Evolutionary conservation across 2,797 vertebrate genomes (phyloP), one percentile per base, ranked within the genome.

Genomic region (Aphelocoma californica): DNA sequence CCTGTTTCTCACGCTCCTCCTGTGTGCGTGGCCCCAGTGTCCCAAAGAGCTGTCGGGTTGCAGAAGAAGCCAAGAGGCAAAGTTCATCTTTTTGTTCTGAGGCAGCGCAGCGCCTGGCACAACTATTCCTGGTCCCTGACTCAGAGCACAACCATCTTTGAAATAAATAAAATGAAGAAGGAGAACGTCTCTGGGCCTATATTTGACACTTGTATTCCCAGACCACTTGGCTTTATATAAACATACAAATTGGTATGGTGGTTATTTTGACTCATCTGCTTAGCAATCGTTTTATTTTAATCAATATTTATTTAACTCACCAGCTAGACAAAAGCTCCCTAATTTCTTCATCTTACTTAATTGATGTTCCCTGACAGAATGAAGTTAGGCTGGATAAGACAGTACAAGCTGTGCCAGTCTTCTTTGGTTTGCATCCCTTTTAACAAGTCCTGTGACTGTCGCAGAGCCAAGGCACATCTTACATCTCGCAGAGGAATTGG

Each of bases 241-340:
- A 94, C 83, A 48, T 56, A 34, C 0, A 0, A 50, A 53, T 62
- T 31, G 50, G 44, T 75, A 48, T 60, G 90, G 62, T n/a, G 77
- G 88, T 56, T 95, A 79, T 70, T 95, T 93, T 88, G 88, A 84
- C 88, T 90, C 62, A 81, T 84, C 66, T 77, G 80, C 91, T 94
- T 79, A 93, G 86, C 58, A 32, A 88, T 90, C 1, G 28, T 66
- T 92, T 96, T 79, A 40, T 92, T 93, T 93, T 66, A 81, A 90
- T 95, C 95, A 95, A 86, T 86, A 92, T 95, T 95, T 94, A 93
- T 93, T 94, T 95, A 95, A 92, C 80, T 92, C 51, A 29, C 58
- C 2, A 8, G 51, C 81, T 86, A 93, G 92, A 93, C 66, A 90
- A 90, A 96, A 93, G 51, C 54, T 92, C 44, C 70, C 31, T 88